Evolutionary conservation across 2,888 invertebrate genomes (phyloP), one percentile per base, ranked within the genome.

Genomic region (Kuschelorhynchus macadamiae): DNA sequence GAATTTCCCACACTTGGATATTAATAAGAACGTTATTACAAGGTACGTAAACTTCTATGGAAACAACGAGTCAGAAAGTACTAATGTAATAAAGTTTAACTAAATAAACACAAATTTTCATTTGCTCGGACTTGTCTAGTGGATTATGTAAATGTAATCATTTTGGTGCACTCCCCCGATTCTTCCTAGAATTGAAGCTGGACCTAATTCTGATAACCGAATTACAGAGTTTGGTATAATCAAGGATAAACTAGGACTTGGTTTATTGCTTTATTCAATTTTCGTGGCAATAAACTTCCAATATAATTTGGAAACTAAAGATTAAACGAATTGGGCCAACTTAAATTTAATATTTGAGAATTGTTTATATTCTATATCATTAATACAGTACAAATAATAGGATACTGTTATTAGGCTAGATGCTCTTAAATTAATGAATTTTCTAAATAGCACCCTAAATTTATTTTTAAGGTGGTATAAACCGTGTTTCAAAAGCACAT

Each of bases 101-200:
- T 42, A 42, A 42, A 33, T 52, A 32, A 52, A 52, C 33, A 52
- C 18, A 52, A 52, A 52, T 32, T 52, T 52, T 52, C 18, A 17
- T 52, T 52, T 33, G 16, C 21, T 33, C 21, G 52, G 21, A 42
- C 42, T 42, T 12, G 2, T 12, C 16, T 16, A 5, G 52, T 7
- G 14, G 33, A 81, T 81, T 81, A 81, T 81, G 81, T 75, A 81
- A 81, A 81, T 81, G 81, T 78, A 81, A 81, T 81, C 80, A 81
- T 81, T 80, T 78, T 78, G 77, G 76, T 76, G 79, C 76, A 77
- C 76, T 76, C 71, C 73, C 72, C 74, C 77, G 72, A 74, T 74
- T 74, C 71, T 71, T 49, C 72, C 69, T 74, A 25, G 44, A 61
- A 32, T 61, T 55, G 12, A 9, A 42, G 20, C 50, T 52, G 52